A percentile compares a stretch with the other conserved stretches of the same genome.
Conservation (phyloP, 2,888 invertebrate species). For the Cacoxenus indagator region DNA sequence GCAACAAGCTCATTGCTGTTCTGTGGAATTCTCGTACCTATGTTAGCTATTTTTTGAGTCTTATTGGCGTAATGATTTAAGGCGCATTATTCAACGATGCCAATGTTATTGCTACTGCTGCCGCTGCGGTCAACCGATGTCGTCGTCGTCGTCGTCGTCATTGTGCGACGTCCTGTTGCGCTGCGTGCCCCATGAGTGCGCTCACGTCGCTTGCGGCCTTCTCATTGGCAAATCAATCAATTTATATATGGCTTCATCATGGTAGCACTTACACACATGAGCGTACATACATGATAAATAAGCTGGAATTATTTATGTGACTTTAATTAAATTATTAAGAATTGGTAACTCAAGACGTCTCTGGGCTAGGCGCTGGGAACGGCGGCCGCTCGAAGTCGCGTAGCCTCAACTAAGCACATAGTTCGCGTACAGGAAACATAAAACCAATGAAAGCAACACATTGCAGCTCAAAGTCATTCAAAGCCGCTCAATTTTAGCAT, state of each 20-base stretch:
- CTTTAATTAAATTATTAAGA: constrained; percentile 14
- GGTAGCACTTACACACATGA: not conserved
- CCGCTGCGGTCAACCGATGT: too few species aligned
- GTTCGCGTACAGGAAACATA: constrained; percentile 1
- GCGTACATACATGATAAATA: constrained; percentile 13
- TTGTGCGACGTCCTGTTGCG: constrained; percentile 1
- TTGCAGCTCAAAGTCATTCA: too few species aligned
- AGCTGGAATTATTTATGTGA: not conserved
- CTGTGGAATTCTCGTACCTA: too few species aligned
- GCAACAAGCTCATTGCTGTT: too few species aligned
- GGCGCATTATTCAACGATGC: not conserved
- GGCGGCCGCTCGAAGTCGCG: not conserved
- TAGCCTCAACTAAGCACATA: not conserved
- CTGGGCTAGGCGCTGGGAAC: not conserved
- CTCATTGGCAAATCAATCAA: constrained; percentile 13
- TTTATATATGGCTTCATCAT: constrained; percentile 14
- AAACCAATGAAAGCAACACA: not conserved
- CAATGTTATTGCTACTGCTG: not conserved
- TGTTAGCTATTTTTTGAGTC: too few species aligned
- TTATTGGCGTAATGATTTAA: not conserved
- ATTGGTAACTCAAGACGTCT: not conserved
- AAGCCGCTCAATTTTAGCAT: too few species aligned
- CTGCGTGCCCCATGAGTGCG: not conserved
- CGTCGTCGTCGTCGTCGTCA: not conserved
- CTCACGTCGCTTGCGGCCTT: not conserved